Evolutionary conservation across 2,888 invertebrate genomes (phyloP), one percentile per base, ranked within the genome.

Genomic region (Automeris io): DNA sequence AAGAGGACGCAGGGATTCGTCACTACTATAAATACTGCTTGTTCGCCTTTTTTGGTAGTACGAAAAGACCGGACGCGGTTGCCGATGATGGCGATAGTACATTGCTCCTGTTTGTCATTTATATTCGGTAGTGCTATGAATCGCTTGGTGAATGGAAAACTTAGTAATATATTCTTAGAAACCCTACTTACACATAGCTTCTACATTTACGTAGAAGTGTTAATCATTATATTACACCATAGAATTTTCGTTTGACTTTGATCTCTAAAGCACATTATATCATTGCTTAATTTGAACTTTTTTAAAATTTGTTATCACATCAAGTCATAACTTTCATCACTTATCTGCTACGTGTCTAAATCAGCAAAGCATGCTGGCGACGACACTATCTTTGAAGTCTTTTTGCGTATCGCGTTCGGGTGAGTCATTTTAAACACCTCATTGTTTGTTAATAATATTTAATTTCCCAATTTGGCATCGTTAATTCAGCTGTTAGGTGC

Each of bases 1-100:
- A 68, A 63, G 65, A 71, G 71, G 70, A 65, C 57, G 64, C 62
- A 53, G 62, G 58, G 59, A 69, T 76, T 82, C 73, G 79, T 83
- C 85, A 83, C 62, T 8, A 59, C 70, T 80, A 81, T 80, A 79
- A 82, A 85, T 82, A 82, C 73, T 54, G 65, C 53, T 51, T 72
- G 79, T 79, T 80, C 83, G 81, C 83, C 85, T 83, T 85, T 85
- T 86, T 85, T 78, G 82, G 85, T 71, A 61, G 69, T 78, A 74
- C 75, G 69, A 78, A 81, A 79, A 75, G 72, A 82, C 82, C 83
- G 85, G 85, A 85, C 70, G 73, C 68, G 53, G 66, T 81, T 80
- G 81, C 85, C 81, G 85, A 81, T 74, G 81, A 65, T 57, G 60
- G 57, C 70, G 61, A 63, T 61, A 68, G 77, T 73, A 72, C 76